Evolutionary conservation across 2,888 invertebrate genomes (phyloP).

Genomic region (Synanthedon andrenaeformis): DNA sequence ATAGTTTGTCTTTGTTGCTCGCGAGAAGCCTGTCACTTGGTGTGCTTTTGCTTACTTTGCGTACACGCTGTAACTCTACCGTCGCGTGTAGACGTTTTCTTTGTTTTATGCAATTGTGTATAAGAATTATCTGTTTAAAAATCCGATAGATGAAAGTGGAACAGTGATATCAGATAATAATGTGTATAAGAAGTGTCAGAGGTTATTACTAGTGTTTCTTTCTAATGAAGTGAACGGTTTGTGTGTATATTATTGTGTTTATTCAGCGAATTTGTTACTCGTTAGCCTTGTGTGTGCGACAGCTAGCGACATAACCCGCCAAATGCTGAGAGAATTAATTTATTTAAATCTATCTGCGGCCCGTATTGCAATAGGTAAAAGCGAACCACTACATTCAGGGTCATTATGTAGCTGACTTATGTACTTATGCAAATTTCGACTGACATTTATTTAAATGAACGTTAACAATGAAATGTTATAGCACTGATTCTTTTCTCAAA

Average conservation of each 20-base stretch:
- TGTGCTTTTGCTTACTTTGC: constrained; percentile 26
- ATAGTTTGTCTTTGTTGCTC: constrained; percentile 43
- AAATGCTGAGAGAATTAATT: constrained; percentile 34
- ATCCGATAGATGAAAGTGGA: background rate
- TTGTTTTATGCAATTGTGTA: background rate
- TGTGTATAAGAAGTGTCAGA: constrained; percentile 29
- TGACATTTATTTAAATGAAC: no score
- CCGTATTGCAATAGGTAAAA: constrained; percentile 39
- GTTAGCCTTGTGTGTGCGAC: constrained; percentile 51
- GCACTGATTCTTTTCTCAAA: no score
- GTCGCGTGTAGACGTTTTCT: constrained; percentile 38
- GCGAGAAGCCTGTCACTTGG: constrained; percentile 50
- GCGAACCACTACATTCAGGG: constrained; percentile 36
- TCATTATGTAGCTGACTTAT: constrained; percentile 9
- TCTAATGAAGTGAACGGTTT: constrained; percentile 50
- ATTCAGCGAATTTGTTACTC: constrained; percentile 39
- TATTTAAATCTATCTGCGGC: constrained; percentile 46
- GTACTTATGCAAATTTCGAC: background rate
- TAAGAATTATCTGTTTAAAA: background rate
- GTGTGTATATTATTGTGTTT: constrained; percentile 39
- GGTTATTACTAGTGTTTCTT: constrained; percentile 36
- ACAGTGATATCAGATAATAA: background rate
- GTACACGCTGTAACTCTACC: constrained; percentile 47
- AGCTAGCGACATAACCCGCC: constrained; percentile 29
- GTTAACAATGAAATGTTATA: no score